These are phyloP conservation scores for Lithophane socia DNA, from an alignment of 2,888 invertebrate species.

Conservation along the genomic window DNA sequence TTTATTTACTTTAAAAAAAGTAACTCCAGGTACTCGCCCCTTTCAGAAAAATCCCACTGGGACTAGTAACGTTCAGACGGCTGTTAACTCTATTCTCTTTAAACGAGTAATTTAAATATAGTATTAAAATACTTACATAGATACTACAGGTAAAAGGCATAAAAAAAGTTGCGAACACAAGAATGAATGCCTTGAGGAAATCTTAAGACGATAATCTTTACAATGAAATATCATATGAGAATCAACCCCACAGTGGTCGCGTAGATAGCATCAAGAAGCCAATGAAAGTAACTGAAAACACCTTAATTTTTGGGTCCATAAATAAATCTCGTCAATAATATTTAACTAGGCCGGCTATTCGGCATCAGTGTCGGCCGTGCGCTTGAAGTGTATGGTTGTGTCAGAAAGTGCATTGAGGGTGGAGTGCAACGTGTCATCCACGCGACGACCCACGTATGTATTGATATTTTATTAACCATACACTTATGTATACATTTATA, in stretches of 20 bases:
- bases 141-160: neutral
- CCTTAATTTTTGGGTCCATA: conserved; percentile 30
- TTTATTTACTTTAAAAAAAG: conserved; percentile 62
- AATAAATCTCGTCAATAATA: conserved; percentile 52
- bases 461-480: conserved; percentile 20
- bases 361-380: conserved; percentile 50
- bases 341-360: conserved; percentile 47
- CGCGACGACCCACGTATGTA: conserved; percentile 31
- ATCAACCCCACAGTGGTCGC: neutral
- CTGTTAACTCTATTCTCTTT: conserved; percentile 25
- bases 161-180: neutral
- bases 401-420: conserved; percentile 47
- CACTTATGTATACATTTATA: neutral
- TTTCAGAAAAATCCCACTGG: conserved; percentile 52
- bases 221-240: conserved; percentile 17
- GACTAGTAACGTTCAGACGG: conserved; percentile 33
- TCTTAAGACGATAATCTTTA: conserved; percentile 5
- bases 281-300: conserved; percentile 24
- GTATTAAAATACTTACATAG: neutral
- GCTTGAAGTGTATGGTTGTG: conserved; percentile 55
- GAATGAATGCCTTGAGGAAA: conserved; percentile 3
- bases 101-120: conserved; percentile 18
- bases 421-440: conserved; percentile 31
- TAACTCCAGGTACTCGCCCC: conserved; percentile 45
- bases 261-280: conserved; percentile 8